These are phyloP conservation scores for Hartigia nigra DNA, from an alignment of 2,888 invertebrate genomes.

Conservation along the genomic window DNA sequence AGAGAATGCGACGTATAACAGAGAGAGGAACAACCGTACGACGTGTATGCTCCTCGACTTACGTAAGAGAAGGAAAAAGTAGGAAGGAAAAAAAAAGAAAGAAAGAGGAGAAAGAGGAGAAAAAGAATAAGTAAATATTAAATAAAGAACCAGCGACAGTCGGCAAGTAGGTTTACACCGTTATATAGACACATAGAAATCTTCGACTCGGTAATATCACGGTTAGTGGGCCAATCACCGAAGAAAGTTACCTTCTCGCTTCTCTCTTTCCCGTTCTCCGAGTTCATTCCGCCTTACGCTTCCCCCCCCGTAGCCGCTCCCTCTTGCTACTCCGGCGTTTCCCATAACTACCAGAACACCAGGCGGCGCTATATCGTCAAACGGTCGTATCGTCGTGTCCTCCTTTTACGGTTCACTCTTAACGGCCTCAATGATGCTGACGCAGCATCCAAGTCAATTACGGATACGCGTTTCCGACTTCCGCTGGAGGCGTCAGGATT, in stretches of 20 bases:
- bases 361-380: too few relatives aligned
- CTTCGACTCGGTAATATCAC: slow-evolving; percentile 57
- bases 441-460: not conserved
- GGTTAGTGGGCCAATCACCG: slow-evolving; percentile 62
- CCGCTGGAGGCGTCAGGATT: not conserved
- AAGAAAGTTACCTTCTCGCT: slow-evolving; percentile 59
- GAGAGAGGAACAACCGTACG: not conserved
- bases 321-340: not conserved
- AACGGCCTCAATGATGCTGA: not conserved
- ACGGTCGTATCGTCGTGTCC: slow-evolving; percentile 24
- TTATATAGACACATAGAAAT: slow-evolving; percentile 44
- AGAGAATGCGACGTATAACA: not conserved
- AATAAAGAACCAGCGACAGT: not conserved
- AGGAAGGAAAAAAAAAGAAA: not conserved
- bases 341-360: not conserved
- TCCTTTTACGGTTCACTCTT: slow-evolving; percentile 31
- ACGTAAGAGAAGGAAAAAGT: not conserved
- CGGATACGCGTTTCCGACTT: not conserved
- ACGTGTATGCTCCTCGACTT: not conserved
- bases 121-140: too few relatives aligned
- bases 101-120: not conserved
- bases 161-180: not conserved
- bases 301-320: not conserved
- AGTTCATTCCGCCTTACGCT: not conserved
- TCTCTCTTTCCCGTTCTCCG: slow-evolving; percentile 18